Evolutionary conservation across 2,888 invertebrate genomes (phyloP).

Genomic region (Hypercompe scribonia): DNA sequence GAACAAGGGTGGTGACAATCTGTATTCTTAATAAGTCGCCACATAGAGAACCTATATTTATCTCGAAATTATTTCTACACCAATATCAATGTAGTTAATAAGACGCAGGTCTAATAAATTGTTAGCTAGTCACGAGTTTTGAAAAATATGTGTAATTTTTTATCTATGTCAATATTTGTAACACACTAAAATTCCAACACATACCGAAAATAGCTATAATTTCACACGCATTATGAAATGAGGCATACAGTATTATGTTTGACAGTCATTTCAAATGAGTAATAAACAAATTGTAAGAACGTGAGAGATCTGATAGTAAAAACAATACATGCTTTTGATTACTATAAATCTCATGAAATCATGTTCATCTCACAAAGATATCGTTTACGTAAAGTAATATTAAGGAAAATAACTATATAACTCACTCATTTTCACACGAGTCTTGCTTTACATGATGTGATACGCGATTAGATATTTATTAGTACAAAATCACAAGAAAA

Average conservation of each 20-base stretch:
- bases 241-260: constrained; percentile 36
- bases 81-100: not conserved
- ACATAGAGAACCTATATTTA: not conserved
- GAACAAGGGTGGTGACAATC: no score
- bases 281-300: constrained; percentile 32
- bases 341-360: constrained; percentile 40
- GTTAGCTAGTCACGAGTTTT: no score
- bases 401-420: constrained; percentile 1
- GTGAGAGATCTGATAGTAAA: constrained; percentile 42
- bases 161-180: not conserved
- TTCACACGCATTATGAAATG: constrained; percentile 34
- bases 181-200: not conserved
- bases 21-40: no score
- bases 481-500: not conserved
- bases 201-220: not conserved
- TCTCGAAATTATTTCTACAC: not conserved
- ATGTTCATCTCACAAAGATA: constrained; percentile 14
- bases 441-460: not conserved
- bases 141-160: not conserved
- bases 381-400: constrained; percentile 18
- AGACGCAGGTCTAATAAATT: no score
- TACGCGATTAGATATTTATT: not conserved
- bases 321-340: constrained; percentile 37
- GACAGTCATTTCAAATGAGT: constrained; percentile 35
- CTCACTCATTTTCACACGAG: constrained; percentile 1